Conservation (phyloP, 2,797 vertebrate species). For the Oceanodroma leucorhoa region DNA sequence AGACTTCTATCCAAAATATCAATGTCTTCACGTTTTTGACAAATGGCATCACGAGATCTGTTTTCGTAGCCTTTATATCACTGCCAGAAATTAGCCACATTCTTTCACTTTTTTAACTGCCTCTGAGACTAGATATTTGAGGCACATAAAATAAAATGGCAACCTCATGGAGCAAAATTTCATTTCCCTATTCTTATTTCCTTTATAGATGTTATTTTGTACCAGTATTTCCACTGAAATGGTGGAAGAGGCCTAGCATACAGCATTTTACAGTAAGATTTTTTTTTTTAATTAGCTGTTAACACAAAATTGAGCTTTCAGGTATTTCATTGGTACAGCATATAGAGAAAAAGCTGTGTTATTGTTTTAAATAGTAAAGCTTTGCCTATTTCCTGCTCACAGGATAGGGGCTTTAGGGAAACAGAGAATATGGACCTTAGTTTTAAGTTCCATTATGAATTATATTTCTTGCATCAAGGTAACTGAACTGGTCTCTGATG, state of each 20-base stretch:
- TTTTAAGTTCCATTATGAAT: background rate
- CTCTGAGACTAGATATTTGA: background rate
- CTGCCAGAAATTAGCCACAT: background rate
- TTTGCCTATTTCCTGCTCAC: background rate
- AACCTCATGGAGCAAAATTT: background rate
- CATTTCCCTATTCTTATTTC: background rate
- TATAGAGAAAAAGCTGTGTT: background rate
- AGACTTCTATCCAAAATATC: background rate
- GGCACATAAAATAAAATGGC: background rate
- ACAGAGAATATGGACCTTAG: background rate
- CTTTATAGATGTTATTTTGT: background rate
- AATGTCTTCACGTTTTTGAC: background rate
- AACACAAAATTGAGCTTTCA: background rate
- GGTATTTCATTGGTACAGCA: background rate
- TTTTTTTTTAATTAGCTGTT: background rate
- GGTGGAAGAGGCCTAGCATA: background rate
- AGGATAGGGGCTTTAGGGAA: background rate
- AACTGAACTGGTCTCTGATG: background rate
- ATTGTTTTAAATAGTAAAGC: background rate
- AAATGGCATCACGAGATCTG: background rate
- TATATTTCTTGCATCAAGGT: background rate
- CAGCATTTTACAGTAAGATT: background rate
- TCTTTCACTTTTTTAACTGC: background rate
- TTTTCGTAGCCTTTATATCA: background rate
- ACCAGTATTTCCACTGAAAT: background rate